Evolutionary conservation across 2,797 vertebrate genomes (phyloP).

Genomic region (Florisuga fusca): DNA sequence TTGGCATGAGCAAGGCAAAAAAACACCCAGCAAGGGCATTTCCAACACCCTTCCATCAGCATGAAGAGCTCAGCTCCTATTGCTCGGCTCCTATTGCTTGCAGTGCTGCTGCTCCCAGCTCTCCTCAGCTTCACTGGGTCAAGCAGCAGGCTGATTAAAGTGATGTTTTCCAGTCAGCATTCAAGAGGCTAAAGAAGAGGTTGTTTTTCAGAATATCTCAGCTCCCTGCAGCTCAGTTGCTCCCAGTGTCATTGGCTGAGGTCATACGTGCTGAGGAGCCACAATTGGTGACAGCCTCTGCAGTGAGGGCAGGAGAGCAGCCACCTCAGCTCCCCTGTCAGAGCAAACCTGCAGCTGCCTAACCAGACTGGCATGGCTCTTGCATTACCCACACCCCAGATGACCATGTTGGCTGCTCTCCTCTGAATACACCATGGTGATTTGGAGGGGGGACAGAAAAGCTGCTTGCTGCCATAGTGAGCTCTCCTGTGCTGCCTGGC

Average conservation of each 20-base stretch:
- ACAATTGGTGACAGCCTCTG: neutral
- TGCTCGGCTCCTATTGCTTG: neutral
- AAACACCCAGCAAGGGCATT: neutral
- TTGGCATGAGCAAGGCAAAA: neutral
- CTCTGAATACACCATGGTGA: fast-evolving
- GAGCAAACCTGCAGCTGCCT: neutral
- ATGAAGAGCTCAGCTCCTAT: fast-evolving
- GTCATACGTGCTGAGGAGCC: neutral
- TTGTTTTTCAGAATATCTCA: neutral
- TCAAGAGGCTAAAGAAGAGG: neutral
- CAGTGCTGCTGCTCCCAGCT: fast-evolving
- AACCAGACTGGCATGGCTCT: fast-evolving
- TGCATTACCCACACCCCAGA: fast-evolving
- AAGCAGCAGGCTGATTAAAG: neutral
- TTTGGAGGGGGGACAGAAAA: neutral
- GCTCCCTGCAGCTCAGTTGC: neutral
- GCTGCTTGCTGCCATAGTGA: fast-evolving
- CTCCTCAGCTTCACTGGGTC: neutral
- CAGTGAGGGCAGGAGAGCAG: neutral
- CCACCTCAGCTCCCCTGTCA: neutral
- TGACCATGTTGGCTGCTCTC: fast-evolving
- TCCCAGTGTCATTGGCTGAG: fast-evolving
- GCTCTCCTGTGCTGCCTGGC: fast-evolving
- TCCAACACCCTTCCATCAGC: neutral
- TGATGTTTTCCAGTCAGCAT: neutral